Conservation (phyloP, 1,140 invertebrate genomes). For the Stenopsyche tienmushanensis region DNA sequence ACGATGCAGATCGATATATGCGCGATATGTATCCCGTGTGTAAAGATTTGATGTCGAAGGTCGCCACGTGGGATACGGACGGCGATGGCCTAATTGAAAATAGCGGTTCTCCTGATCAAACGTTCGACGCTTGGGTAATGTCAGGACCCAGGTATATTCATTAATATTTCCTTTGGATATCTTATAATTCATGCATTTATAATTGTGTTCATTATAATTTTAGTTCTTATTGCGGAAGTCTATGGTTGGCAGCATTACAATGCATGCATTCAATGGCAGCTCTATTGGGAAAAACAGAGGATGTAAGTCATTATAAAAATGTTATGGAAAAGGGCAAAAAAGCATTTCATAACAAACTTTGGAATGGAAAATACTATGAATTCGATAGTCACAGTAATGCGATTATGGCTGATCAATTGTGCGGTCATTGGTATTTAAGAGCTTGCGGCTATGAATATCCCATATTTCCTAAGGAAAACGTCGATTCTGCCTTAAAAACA, state of each 20-base stretch:
- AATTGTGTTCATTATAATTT: constrained; percentile 10
- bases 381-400: constrained; percentile 78
- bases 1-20: constrained; percentile 56
- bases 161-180: neutral
- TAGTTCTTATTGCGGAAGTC: constrained; percentile 89
- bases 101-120: constrained; percentile 85
- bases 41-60: constrained; percentile 62
- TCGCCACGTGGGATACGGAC: constrained; percentile 74
- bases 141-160: constrained; percentile 72
- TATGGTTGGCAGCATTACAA: constrained; percentile 82
- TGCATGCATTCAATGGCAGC: constrained; percentile 73
- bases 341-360: constrained; percentile 80
- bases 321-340: constrained; percentile 72
- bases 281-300: constrained; percentile 63
- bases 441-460: constrained; percentile 51
- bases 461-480: constrained; percentile 72
- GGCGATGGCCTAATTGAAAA: constrained; percentile 91
- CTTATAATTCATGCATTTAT: neutral
- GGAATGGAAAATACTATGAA: constrained; percentile 83
- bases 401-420: constrained; percentile 91
- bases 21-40: constrained; percentile 62
- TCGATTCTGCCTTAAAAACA: constrained; percentile 67
- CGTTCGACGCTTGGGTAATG: constrained; percentile 92
- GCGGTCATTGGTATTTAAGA: constrained; percentile 80
- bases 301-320: constrained; percentile 64